Conservation (phyloP, 2,797 vertebrate genomes). For the Acanthornis magna region DNA sequence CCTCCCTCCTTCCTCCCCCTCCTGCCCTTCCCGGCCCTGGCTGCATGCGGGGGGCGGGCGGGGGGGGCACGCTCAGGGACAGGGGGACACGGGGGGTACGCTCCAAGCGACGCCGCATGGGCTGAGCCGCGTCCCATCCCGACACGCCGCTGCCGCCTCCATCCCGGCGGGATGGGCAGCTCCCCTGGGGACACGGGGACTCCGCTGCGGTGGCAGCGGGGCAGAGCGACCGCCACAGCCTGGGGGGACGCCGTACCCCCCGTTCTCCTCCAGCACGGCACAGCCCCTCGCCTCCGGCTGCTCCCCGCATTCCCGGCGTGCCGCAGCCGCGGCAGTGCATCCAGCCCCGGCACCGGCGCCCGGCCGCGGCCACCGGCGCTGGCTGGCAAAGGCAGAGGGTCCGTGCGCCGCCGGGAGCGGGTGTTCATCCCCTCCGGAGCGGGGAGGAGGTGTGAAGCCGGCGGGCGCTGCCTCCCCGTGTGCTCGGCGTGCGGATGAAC, state of each 20-base stretch:
- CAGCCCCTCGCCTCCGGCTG: not conserved
- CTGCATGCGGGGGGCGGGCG: not conserved
- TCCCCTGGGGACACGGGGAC: not conserved
- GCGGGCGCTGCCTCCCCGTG: slow-evolving; percentile 54
- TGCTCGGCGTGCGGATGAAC: slow-evolving; percentile 64
- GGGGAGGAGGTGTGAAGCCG: slow-evolving; percentile 50
- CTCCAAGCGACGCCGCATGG: not conserved
- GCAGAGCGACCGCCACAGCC: not conserved
- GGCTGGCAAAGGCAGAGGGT: not conserved
- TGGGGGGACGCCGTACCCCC: fast-evolving
- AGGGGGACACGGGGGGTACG: not conserved
- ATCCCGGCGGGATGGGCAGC: not conserved
- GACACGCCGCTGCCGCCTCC: not conserved
- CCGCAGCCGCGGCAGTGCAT: not conserved
- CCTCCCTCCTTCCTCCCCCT: not conserved
- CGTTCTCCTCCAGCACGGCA: not conserved
- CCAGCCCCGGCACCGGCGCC: not conserved
- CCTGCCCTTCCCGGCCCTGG: not conserved
- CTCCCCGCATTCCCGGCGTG: not conserved
- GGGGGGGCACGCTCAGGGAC: not conserved
- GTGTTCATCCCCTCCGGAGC: not conserved
- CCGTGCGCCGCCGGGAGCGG: not conserved
- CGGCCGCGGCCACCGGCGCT: not conserved
- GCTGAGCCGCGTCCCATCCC: not conserved
- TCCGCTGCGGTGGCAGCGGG: not conserved